These are phyloP conservation scores for Epistrophe eligans DNA, from an alignment of 2,888 invertebrate genomes.

Conservation along the genomic window DNA sequence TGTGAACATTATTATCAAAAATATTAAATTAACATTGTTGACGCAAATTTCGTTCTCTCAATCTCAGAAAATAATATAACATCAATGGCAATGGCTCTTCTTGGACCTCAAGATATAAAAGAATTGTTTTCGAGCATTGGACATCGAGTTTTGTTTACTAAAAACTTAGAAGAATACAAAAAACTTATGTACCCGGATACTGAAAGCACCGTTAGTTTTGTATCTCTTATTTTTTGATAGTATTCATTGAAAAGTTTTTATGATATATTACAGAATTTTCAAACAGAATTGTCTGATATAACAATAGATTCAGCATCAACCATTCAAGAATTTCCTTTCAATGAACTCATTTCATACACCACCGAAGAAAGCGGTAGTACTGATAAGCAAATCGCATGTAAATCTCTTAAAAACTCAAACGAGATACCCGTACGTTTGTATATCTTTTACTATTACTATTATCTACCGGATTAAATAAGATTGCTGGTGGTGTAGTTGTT, in stretches of 20 bases:
- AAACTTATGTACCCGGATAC: background rate
- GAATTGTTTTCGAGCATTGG: constrained; percentile 1
- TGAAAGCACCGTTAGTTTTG: background rate
- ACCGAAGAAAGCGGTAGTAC: background rate
- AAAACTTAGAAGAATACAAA: background rate
- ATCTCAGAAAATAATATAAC: constrained; percentile 6
- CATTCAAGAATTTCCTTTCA: constrained; percentile 4
- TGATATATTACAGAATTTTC: background rate
- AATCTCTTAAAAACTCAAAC: no score
- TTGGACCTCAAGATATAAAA: constrained; percentile 1
- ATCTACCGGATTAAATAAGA: no score
- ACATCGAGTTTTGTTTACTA: background rate
- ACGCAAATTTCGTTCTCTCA: background rate
- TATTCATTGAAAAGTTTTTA: background rate
- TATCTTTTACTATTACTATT: no score
- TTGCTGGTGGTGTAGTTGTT: no score
- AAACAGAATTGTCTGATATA: constrained; percentile 6
- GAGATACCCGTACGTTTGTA: no score
- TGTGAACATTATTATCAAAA: no score
- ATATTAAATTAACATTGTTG: no score
- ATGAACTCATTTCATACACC: background rate
- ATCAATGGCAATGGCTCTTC: constrained; percentile 12
- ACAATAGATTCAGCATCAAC: background rate
- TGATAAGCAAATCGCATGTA: background rate
- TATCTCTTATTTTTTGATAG: background rate